phyloP scores from a whole-genome alignment of 2,113 vertebrate genomes.

The Gymnarchus niloticus region DNA sequence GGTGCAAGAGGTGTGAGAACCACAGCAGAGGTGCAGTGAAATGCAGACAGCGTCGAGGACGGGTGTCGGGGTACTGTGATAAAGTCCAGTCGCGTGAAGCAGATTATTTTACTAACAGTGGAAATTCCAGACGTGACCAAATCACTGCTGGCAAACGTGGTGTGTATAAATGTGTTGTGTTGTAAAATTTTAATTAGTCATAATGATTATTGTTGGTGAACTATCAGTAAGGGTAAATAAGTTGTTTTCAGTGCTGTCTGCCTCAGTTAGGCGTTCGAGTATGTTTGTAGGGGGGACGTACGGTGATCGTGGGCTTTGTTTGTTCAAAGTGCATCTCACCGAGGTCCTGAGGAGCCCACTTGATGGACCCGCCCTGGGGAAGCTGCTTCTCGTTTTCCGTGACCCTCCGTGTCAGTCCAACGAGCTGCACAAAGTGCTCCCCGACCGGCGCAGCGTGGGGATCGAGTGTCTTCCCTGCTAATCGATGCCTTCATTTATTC shows the following conservation, averaged over 20 bases:
- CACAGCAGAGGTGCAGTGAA: neutral
- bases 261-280: neutral
- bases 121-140: neutral
- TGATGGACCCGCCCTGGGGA: neutral
- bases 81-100: no score
- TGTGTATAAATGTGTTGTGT: neutral
- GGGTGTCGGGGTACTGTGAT: neutral
- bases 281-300: no score
- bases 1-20: constrained; percentile 9
- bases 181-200: constrained; percentile 1
- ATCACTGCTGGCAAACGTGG: neutral
- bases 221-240: neutral
- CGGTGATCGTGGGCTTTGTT: neutral
- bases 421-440: constrained; percentile 23
- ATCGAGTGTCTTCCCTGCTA: constrained; percentile 18
- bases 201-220: neutral
- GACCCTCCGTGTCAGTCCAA: neutral
- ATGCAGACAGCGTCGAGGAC: neutral
- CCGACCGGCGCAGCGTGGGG: constrained; percentile 20
- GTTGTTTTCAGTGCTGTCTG: neutral
- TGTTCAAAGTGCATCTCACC: neutral
- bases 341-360: neutral
- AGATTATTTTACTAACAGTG: neutral
- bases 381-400: neutral
- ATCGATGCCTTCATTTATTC: constrained; percentile 15